A percentile compares a stretch with the other conserved stretches of the same genome.
Conservation (phyloP, 2,888 invertebrate species). For the Diploptera punctata region DNA sequence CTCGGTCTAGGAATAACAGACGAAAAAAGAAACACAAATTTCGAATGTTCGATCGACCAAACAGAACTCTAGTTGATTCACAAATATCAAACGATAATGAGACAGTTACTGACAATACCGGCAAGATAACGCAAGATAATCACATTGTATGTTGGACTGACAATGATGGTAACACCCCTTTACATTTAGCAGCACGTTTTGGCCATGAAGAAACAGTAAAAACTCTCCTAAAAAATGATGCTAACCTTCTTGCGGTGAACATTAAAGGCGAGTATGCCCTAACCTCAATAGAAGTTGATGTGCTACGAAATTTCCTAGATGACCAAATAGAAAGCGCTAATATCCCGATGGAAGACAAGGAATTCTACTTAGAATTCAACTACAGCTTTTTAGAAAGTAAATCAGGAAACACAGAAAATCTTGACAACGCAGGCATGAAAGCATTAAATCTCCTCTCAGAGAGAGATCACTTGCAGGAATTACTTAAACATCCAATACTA, state of each 20-base stretch:
- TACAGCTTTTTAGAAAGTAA: not conserved
- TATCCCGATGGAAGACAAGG: not conserved
- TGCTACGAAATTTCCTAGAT: not conserved
- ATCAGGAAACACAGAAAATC: too few species aligned
- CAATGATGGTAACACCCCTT: not conserved
- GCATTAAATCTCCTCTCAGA: not conserved
- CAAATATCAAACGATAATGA: too few species aligned
- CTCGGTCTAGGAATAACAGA: too few species aligned
- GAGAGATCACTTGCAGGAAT: not conserved
- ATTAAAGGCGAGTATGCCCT: not conserved
- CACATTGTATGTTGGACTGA: not conserved
- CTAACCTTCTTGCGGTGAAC: not conserved
- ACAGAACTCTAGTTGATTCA: too few species aligned
- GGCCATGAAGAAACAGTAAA: not conserved
- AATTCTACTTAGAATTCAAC: not conserved
- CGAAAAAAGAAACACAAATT: too few species aligned
- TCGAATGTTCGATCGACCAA: too few species aligned
- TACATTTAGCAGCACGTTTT: not conserved
- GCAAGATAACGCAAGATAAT: too few species aligned
- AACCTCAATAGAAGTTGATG: not conserved
- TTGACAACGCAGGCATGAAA: not conserved
- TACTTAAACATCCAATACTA: conserved; percentile 1
- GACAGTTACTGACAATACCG: too few species aligned
- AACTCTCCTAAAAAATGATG: not conserved
- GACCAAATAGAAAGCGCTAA: conserved; percentile 9